A percentile compares a stretch with the other conserved stretches of the same genome.
These are phyloP conservation scores for Perdix hodgsoniae DNA, from an alignment of 2,797 vertebrate genomes.

Conservation along the genomic window DNA sequence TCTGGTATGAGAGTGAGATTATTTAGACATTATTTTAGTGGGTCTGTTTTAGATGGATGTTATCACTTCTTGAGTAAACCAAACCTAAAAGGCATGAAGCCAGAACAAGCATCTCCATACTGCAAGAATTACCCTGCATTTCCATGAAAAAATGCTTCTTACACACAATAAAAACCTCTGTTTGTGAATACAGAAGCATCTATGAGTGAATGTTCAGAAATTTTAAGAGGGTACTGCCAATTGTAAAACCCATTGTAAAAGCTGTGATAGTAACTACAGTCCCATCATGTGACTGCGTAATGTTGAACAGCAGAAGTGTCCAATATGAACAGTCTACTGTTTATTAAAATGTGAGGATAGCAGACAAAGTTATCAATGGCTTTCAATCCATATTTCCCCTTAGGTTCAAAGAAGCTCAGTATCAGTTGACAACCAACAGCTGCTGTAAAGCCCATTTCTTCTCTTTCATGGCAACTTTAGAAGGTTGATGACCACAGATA, in stretches of 20 bases:
- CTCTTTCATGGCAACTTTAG: background rate
- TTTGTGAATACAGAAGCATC: background rate
- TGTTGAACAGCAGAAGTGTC: background rate
- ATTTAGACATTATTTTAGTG: background rate
- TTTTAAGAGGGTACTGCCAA: background rate
- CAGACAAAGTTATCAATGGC: background rate
- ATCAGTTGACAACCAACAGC: background rate
- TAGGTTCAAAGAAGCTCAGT: background rate
- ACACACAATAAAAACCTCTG: background rate
- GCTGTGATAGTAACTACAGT: background rate
- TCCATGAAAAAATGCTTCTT: background rate
- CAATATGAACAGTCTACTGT: background rate
- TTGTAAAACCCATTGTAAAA: background rate
- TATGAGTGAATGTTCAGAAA: background rate
- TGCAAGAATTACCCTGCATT: background rate
- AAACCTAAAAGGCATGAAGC: background rate
- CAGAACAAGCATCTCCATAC: background rate
- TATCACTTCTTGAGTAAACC: background rate
- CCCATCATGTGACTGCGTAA: background rate
- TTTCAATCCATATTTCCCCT: background rate
- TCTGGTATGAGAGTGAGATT: background rate
- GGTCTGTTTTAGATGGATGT: background rate
- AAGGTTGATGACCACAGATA: background rate
- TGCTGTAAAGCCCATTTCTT: background rate
- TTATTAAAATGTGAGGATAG: background rate